phyloP scores from a whole-genome alignment of 2,797 vertebrate species.

The Poecilia picta region DNA sequence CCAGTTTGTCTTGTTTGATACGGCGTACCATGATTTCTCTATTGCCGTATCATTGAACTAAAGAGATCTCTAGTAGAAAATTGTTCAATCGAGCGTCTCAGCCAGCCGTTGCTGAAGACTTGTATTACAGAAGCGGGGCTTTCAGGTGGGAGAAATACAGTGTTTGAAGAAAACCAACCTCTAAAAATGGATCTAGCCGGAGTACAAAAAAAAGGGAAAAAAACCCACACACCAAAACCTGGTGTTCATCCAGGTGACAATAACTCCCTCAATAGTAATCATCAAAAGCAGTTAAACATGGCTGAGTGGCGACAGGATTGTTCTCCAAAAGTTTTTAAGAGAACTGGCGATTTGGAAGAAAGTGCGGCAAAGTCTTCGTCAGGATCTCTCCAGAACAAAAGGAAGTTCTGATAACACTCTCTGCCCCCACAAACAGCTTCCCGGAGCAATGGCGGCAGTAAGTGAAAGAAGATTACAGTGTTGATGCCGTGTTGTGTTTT shows the following conservation, averaged over 20 bases:
- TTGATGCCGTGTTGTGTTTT: conserved; percentile 63
- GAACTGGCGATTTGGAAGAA: conserved; percentile 44
- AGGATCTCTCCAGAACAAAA: conserved; percentile 65
- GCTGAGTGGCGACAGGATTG: conserved; percentile 62
- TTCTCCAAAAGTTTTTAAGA: conserved; percentile 44
- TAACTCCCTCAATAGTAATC: conserved; percentile 68
- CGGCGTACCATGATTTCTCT: conserved; percentile 51
- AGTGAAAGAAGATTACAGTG: conserved; percentile 66
- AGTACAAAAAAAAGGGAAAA: conserved; percentile 43
- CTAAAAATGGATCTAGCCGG: conserved; percentile 60
- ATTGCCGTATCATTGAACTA: conserved; percentile 67
- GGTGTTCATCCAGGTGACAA: conserved; percentile 62
- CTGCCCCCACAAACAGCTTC: conserved; percentile 63
- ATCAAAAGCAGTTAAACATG: conserved; percentile 62
- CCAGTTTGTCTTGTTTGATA: conserved; percentile 54
- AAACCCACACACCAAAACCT: conserved; percentile 32
- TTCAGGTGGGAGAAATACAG: conserved; percentile 63
- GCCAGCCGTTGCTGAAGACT: conserved; percentile 50
- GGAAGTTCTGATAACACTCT: conserved; percentile 64
- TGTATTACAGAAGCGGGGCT: conserved; percentile 56
- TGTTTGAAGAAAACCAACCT: conserved; percentile 59
- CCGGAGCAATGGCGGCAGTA: conserved; percentile 48
- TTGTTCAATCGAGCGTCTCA: conserved; percentile 71
- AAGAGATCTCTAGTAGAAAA: conserved; percentile 73
- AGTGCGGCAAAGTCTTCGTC: conserved; percentile 40